Percentiles rank a stretch among this genome's conserved stretches.
These are phyloP conservation scores for Linnaemya vulpina DNA, from an alignment of 2,888 invertebrate genomes.

Conservation along the genomic window DNA sequence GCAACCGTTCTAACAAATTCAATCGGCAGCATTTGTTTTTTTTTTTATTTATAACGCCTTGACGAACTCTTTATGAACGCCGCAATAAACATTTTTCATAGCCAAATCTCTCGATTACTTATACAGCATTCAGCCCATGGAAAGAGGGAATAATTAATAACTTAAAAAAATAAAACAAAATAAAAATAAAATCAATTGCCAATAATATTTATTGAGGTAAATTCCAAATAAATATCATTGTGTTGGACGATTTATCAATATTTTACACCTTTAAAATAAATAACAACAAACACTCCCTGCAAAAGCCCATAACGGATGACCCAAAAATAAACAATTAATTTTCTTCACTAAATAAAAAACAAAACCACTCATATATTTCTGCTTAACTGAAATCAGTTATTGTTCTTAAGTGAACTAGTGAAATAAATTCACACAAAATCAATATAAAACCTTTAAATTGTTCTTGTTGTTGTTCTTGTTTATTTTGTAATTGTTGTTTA, in stretches of 20 bases:
- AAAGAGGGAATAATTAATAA: background rate
- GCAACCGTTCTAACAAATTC: no score
- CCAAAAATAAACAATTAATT: slow-evolving; percentile 51
- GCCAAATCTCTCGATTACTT: no score
- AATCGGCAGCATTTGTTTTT: no score
- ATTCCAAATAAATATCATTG: background rate
- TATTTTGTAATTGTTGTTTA: slow-evolving; percentile 16
- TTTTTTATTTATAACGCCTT: no score
- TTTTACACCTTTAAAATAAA: slow-evolving; percentile 18
- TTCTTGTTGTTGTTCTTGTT: background rate
- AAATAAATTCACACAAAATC: slow-evolving; percentile 60
- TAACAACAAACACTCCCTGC: slow-evolving; percentile 38
- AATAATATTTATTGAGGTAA: no score
- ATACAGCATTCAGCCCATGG: no score
- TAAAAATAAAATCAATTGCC: background rate
- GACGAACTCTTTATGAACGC: no score
- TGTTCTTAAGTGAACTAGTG: background rate
- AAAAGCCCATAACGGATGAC: slow-evolving; percentile 29
- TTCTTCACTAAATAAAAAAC: no score
- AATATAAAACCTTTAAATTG: background rate
- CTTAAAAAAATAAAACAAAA: background rate
- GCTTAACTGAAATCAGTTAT: background rate
- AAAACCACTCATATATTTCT: slow-evolving; percentile 4
- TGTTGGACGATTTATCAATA: slow-evolving; percentile 14
- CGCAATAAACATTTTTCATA: no score